Base-by-base conservation (phyloP, 2,113 vertebrate species). In the Haliaeetus leucogaster region DNA sequence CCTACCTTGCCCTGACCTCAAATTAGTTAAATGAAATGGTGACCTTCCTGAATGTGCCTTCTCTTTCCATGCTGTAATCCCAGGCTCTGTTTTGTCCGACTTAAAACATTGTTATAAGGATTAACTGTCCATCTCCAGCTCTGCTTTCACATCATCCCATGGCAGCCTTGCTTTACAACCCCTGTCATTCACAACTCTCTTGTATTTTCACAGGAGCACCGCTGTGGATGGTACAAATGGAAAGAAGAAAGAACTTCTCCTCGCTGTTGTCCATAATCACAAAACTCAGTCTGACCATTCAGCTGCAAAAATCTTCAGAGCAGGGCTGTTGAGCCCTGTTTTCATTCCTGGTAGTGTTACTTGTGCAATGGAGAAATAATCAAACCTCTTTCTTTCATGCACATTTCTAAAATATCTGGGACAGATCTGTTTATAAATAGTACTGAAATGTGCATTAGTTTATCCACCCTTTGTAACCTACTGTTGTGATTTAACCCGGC, bases 11-110 rank as follows among this genome's bases (percentile, higher is more conserved):
- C 86, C 92, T 77, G 71, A 94, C 78, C 70, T 95, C 88, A 67
- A 94, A 95, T 96, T 78, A 91, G 66, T 95, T 87, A 92, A 93
- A 92, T 77, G 72, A 93, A 97, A 92, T 9, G 29, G 23, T 82
- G 71, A 53, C 76, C 77, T 94, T 93, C 82, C 86, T 90, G 90
- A 90, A 79, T 43, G 58, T 63, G 36, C 22, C 70, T 66, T 85
- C 58, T 66, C 36, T 50, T 95, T 61, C 63, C 21, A 5, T 20
- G 34, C 32, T 61, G 13, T 73, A 78, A 56, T 74, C 65, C 38
- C 89, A 89, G 50, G n/a, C 55, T 95, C 73, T 59, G 32, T 83
- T 55, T 89, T 70, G 48, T 53, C 48, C 5, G 3, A 71, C 7
- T 65, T 65, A 79, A 72, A 89, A 79, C 58, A 92, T 61, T 72